phyloP scores from a whole-genome alignment of 2,113 vertebrate genomes.

The Halcyon malimbica region DNA sequence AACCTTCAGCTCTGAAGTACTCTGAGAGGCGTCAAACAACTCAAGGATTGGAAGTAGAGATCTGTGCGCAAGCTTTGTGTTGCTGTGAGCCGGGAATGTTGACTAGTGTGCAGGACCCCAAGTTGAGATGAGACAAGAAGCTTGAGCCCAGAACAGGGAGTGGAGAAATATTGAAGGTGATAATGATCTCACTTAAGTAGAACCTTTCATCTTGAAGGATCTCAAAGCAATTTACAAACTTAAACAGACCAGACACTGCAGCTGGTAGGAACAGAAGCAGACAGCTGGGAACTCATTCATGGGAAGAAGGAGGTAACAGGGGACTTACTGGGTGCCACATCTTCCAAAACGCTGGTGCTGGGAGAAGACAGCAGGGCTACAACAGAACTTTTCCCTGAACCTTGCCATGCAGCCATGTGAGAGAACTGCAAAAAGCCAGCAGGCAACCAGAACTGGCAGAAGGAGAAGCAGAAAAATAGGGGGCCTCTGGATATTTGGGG shows the following conservation, averaged over 20 bases:
- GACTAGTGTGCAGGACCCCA: not conserved
- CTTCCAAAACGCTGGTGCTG: not conserved
- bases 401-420: not conserved
- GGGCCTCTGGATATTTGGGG: not conserved
- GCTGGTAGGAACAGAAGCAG: slow-evolving; percentile 51
- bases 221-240: slow-evolving; percentile 52
- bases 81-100: not conserved
- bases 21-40: not conserved
- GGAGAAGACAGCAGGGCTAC: not conserved
- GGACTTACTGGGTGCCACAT: not conserved
- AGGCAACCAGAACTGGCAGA: not conserved
- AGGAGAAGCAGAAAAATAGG: not conserved
- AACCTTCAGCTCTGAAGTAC: slow-evolving; percentile 40
- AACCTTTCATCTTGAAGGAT: slow-evolving; percentile 52
- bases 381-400: not conserved
- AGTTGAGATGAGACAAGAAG: slow-evolving; percentile 3
- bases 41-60: not conserved
- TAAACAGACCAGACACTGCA: slow-evolving; percentile 52
- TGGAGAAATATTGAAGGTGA: slow-evolving; percentile 15
- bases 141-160: slow-evolving; percentile 20
- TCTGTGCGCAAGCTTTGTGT: not conserved
- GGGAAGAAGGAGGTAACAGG: slow-evolving; percentile 2
- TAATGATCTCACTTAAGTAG: slow-evolving; percentile 45
- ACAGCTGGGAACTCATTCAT: slow-evolving; percentile 31
- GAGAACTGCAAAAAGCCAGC: not conserved